Conservation (phyloP, 2,113 vertebrate genomes). For the Poecile atricapillus region DNA sequence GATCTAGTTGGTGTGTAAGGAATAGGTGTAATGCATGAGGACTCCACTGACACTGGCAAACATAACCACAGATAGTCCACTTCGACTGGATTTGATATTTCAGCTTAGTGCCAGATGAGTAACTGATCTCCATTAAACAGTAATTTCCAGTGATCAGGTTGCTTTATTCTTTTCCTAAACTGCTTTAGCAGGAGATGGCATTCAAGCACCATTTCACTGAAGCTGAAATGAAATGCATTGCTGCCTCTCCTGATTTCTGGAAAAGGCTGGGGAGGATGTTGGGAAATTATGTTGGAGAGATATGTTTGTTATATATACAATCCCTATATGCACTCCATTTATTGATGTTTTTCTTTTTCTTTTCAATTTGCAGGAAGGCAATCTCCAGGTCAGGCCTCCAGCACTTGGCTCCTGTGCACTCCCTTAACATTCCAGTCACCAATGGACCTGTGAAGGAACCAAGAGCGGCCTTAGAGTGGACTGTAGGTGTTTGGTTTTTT, state of each 20-base stretch:
- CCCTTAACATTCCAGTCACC: conserved; percentile 79
- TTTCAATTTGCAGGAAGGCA: conserved; percentile 87
- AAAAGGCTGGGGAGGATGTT: background rate
- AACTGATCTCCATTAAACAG: conserved; percentile 23
- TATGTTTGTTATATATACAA: background rate
- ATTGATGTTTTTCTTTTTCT: conserved; percentile 15
- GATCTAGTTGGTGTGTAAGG: background rate
- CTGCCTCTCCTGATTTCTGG: conserved; percentile 37
- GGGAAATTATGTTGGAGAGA: background rate
- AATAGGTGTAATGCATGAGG: background rate
- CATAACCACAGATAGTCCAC: background rate
- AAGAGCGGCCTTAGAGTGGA: conserved; percentile 91
- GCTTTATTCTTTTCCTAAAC: conserved; percentile 4
- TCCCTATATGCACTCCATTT: background rate
- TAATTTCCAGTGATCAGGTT: conserved; percentile 43
- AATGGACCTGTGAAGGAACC: conserved; percentile 95
- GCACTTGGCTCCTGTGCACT: conserved; percentile 87
- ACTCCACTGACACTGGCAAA: background rate
- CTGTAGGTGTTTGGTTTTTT: conserved; percentile 76
- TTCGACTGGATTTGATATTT: background rate
- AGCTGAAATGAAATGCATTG: background rate
- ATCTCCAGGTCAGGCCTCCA: conserved; percentile 96
- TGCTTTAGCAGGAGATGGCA: background rate
- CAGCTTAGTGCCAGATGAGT: background rate
- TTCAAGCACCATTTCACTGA: background rate